Evolutionary conservation across 2,113 vertebrate genomes (phyloP), one percentile per base, ranked within the genome.

Genomic region (Aptenodytes patagonicus): DNA sequence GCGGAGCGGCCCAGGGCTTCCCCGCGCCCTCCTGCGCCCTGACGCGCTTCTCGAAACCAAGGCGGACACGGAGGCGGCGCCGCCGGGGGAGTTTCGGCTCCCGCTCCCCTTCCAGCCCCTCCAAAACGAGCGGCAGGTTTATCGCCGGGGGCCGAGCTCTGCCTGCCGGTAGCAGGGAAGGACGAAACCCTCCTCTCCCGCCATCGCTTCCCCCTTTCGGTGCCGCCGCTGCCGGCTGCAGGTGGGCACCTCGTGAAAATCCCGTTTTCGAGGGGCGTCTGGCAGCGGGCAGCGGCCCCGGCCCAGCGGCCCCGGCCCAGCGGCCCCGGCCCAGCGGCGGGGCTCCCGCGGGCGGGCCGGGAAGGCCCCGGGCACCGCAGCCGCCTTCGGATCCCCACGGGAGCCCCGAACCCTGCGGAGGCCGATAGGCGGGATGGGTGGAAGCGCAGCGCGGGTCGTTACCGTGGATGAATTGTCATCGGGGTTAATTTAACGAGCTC

Each of bases 31-130:
- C 14, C 34, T 5, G 26, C 8, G 11, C 22, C 51, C 61, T 2
- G 34, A 7, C 0, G 1, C 3, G 2, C 31, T 29, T 34, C 42
- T 10, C 70, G 2, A 28, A 46, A 5, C 34, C 9, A 2, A 2
- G 31, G 26, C 18, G 6, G 54, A 22, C 15, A 1, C 1, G 4
- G 24, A 24, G 65, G 20, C 7, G 4, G 46, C 5, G 3, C 26
- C 4, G 8, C n/a, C 0, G 1, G 40, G 40, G 2, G 7, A 10
- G 9, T n/a, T 52, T 44, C 2, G 7, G 29, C n/a, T 60, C 49
- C 49, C 2, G 21, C 17, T 29, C 8, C 10, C 1, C 36, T 31
- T 17, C 31, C 42, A 32, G 51, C 31, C 36, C 61, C 58, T 52
- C 17, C 31, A 9, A 32, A 66, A 6, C 2, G 32, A 32, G 4